Base-by-base conservation (phyloP, 2,113 vertebrate species). In the Pteruthius melanotis region DNA sequence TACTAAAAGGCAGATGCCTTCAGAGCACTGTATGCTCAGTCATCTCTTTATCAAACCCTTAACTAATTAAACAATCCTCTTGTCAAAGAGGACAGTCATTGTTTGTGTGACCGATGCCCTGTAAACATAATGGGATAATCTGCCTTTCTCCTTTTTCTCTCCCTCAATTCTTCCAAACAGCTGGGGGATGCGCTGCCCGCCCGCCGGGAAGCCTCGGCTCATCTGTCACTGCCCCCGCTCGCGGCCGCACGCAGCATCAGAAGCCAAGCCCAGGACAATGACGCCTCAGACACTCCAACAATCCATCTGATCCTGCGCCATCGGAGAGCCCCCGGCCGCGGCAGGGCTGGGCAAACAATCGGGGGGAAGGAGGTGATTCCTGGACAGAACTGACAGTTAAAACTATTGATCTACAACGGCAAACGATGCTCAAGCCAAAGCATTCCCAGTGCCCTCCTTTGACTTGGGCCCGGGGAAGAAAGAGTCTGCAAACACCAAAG, bases 191-290 rank as follows among this genome's bases (percentile, higher is more conserved):
- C 65, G 27, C 61, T 87, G 86, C 52, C 60, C 1, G 56, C 95
- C 68, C 37, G 3, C 77, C 15, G 4, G 83, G 89, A 70, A 80
- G 77, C 75, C 93, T 19, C 7, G 1, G 44, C 89, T 96, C 96
- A 92, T 79, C 95, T 97, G 97, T 90, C 83, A 88, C 4, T 44
- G 4, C 6, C 77, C 4, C 63, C 1, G 17, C 77, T 65, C 8
- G 91, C 86, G 33, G 90, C 87, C 9, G 61, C 96, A 97, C 94
- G 86, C 97, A 57, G 97, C 97, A 95, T 97, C 97, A 78, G 63
- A 97, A 97, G 97, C 97, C 97, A 97, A 95, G 96, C 97, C 40
- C 1, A 2, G 69, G 72, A 92, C 95, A 96, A 91, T 70, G 28
- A 84, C 9, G 88, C 79, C 95, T 71, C 91, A 66, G 63, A 69